Evolutionary conservation across 2,797 vertebrate genomes (phyloP).

Genomic region (Petrocephalus schoutedeni): DNA sequence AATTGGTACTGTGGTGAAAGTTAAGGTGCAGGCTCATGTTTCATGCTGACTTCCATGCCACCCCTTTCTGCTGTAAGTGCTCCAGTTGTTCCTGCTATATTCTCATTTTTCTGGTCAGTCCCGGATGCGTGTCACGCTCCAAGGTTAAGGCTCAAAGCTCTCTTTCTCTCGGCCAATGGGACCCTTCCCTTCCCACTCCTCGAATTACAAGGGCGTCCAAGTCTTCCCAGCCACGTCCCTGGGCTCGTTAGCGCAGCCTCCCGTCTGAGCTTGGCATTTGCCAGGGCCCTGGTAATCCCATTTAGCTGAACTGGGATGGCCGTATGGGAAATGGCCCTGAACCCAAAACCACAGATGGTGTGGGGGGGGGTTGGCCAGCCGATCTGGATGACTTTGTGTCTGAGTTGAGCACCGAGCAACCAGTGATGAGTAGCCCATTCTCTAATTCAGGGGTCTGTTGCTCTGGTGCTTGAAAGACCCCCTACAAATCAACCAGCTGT

Average conservation of each 20-base stretch:
- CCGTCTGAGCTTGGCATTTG: background rate
- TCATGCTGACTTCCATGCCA: background rate
- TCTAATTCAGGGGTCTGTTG: background rate
- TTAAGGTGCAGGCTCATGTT: background rate
- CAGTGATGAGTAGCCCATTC: background rate
- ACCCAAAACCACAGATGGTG: background rate
- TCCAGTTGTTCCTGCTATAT: background rate
- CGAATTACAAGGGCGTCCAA: background rate
- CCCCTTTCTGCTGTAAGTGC: background rate
- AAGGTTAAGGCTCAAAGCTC: no score
- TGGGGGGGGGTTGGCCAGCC: background rate
- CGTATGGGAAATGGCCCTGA: background rate
- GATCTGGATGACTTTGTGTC: background rate
- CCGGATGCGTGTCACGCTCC: background rate
- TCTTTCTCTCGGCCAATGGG: background rate
- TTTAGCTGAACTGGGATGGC: background rate
- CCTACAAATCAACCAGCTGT: background rate
- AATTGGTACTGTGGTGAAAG: background rate
- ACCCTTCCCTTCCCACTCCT: background rate
- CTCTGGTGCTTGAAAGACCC: background rate
- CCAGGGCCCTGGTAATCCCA: conserved; percentile 7
- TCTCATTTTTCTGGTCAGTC: background rate
- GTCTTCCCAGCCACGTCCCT: background rate
- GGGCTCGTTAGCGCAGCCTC: background rate
- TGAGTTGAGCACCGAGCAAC: background rate